Evolutionary conservation across 2,113 vertebrate genomes (phyloP), one percentile per base, ranked within the genome.

Genomic region (Pampusana beccarii): DNA sequence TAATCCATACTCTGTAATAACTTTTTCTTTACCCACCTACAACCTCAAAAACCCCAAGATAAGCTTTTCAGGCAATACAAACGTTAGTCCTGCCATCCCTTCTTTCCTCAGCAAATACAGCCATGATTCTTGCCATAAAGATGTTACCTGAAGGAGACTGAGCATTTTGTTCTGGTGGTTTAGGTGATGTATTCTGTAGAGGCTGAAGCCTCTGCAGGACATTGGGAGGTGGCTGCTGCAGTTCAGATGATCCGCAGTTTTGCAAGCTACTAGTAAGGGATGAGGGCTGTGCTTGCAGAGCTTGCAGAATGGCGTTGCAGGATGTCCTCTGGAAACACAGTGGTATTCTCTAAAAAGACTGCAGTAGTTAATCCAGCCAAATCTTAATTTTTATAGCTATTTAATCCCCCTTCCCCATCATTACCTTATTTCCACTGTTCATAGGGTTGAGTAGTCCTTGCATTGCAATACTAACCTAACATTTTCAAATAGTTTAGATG

Each of bases 121-220:
- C 40, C 9, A 34, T 48, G 40, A 9, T n/a, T 29, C 80, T 84
- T 78, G 66, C 54, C 34, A 9, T 54, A 34, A 71, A 90, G 17
- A 51, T 65, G 61, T 96, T 98, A 98, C 98, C 98, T 98, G 97
- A 93, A 21, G 85, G 80, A 92, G 80, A 93, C 14, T 90, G 57
- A 42, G 61, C 33, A 28, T 85, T 94, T 83, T 97, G 93, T 87
- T 96, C 92, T 94, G 88, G 40, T 36, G 56, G 62, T 65, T 93
- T 80, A 58, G 87, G 79, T 69, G 62, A 75, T 13, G 56, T 97
- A 40, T 79, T 80, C 34, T 75, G 91, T 16, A 62, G 46, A 88
- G 77, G 57, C 73, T 70, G 93, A 72, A 62, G 80, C 66, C 69
- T 67, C 61, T 92, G 85, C 46, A 80, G 72, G 65, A 66, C 62